phyloP scores from a whole-genome alignment of 2,797 vertebrate species.

The Oreochromis grahami region DNA sequence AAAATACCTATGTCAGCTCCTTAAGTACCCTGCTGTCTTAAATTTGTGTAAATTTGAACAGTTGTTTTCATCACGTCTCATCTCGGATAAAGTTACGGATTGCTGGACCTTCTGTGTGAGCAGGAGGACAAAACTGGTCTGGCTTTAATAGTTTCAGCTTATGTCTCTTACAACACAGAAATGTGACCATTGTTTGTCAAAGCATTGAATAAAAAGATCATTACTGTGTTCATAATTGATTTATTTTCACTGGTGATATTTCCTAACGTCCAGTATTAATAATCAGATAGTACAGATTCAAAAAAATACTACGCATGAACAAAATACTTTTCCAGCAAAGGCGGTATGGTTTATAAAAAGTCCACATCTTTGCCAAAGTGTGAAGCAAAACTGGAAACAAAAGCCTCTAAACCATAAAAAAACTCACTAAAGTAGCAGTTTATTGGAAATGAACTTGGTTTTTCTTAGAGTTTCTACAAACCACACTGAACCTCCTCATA shows the following conservation, averaged over 20 bases:
- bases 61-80: neutral
- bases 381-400: neutral
- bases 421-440: neutral
- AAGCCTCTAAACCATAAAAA: neutral
- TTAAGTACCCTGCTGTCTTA: neutral
- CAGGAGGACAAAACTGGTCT: neutral
- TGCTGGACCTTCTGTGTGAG: neutral
- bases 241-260: neutral
- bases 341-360: slow-evolving; percentile 10
- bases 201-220: neutral
- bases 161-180: neutral
- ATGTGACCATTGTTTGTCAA: neutral
- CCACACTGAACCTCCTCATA: neutral
- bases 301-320: neutral
- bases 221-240: neutral
- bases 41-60: neutral
- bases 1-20: neutral
- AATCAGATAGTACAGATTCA: neutral
- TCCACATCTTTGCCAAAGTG: neutral
- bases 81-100: neutral
- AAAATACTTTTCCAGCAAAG: slow-evolving; percentile 19
- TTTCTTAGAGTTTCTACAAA: neutral
- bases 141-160: neutral
- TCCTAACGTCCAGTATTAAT: neutral
- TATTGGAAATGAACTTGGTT: neutral